Percentiles rank a stretch among this genome's conserved stretches.
Evolutionary conservation across 2,797 vertebrate genomes (phyloP).

Genomic region (Sebastiscus tertius): DNA sequence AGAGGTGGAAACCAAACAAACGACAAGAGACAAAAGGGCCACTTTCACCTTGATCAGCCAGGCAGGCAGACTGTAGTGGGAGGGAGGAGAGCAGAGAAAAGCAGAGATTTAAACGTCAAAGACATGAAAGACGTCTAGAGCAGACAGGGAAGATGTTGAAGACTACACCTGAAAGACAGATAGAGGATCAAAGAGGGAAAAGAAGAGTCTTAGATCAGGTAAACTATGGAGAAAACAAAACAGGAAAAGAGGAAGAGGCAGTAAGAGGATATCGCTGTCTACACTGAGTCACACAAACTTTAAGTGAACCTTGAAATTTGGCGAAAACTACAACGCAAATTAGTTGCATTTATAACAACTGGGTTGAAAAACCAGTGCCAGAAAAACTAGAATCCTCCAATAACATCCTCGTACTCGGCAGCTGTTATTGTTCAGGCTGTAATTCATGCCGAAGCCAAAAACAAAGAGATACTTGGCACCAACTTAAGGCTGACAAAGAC

Average conservation of each 20-base stretch:
- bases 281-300: not conserved
- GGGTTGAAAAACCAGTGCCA: not conserved
- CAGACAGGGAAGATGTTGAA: slow-evolving; percentile 57
- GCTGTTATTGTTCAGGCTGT: slow-evolving; percentile 23
- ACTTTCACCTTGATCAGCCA: slow-evolving; percentile 80
- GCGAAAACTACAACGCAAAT: not conserved
- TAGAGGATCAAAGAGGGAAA: slow-evolving; percentile 62
- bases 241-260: slow-evolving; percentile 17
- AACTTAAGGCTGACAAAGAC: not conserved
- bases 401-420: not conserved
- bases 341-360: not conserved
- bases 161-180: slow-evolving; percentile 66
- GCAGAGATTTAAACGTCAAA: slow-evolving; percentile 67
- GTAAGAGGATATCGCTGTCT: not conserved
- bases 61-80: slow-evolving; percentile 55
- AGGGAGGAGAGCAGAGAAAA: slow-evolving; percentile 54
- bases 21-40: slow-evolving; percentile 73
- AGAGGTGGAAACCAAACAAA: slow-evolving; percentile 77
- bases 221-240: slow-evolving; percentile 18
- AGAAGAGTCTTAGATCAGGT: slow-evolving; percentile 51
- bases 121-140: slow-evolving; percentile 71
- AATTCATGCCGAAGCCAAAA: slow-evolving; percentile 12
- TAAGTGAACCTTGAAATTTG: not conserved
- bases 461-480: not conserved
- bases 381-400: not conserved